These are phyloP conservation scores for Mormyrops attenuatus DNA, from an alignment of 2,797 vertebrate genomes.

Conservation along the genomic window DNA sequence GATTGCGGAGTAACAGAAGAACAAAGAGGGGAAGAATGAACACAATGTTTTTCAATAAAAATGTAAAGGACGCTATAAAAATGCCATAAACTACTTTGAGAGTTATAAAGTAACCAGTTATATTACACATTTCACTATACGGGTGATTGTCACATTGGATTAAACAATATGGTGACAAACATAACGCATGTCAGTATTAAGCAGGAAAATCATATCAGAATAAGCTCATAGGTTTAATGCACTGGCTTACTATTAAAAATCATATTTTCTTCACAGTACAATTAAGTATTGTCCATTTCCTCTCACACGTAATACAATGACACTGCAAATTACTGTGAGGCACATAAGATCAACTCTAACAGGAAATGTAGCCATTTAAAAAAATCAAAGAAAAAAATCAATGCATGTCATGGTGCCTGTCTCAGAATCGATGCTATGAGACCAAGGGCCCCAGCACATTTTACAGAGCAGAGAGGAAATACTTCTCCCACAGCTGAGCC, in stretches of 20 bases:
- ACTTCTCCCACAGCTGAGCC: not conserved
- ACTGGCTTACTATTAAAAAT: not conserved
- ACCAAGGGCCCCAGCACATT: not conserved
- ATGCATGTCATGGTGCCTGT: not conserved
- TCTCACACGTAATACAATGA: not conserved
- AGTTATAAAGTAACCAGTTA: not conserved
- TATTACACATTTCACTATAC: not conserved
- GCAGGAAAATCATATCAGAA: not conserved
- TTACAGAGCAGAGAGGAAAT: not conserved
- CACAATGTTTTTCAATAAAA: not conserved
- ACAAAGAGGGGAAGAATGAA: not conserved
- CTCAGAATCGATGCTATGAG: not conserved
- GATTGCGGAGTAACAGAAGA: not conserved
- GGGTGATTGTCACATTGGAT: not conserved
- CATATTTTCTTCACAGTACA: not conserved
- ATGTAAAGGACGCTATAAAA: not conserved
- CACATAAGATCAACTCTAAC: not conserved
- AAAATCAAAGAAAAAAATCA: constrained; percentile 7
- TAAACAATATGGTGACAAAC: not conserved
- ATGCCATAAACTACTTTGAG: not conserved
- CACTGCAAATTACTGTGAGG: not conserved
- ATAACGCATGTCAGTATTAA: not conserved
- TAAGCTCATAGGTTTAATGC: not conserved
- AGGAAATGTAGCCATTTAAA: not conserved
- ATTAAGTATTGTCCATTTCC: not conserved